Evolutionary conservation across 1,140 invertebrate genomes (phyloP).

Genomic region (Leptopilina boulardi): DNA sequence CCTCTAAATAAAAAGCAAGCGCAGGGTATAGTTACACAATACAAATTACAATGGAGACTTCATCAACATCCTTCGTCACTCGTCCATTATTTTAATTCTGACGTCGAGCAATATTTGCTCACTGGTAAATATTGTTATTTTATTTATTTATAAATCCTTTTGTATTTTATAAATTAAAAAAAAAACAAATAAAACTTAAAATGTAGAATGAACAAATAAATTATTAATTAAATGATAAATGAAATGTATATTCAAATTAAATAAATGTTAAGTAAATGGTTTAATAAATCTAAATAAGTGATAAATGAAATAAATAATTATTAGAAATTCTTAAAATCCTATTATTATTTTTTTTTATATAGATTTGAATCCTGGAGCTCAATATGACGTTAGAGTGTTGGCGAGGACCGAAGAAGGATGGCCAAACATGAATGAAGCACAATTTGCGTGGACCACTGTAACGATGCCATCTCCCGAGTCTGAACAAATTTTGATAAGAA

Average conservation of each 20-base stretch:
- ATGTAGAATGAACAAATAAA: no score
- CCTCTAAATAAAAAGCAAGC: constrained; percentile 76
- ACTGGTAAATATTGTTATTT: constrained; percentile 70
- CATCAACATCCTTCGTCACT: constrained; percentile 73
- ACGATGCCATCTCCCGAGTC: constrained; percentile 71
- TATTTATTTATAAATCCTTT: not conserved
- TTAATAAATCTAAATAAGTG: no score
- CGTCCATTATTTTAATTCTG: constrained; percentile 72
- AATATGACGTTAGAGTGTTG: constrained; percentile 79
- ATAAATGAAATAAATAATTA: no score
- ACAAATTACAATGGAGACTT: constrained; percentile 80
- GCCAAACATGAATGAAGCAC: constrained; percentile 73
- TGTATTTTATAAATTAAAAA: no score
- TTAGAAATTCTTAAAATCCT: no score
- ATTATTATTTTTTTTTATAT: constrained; percentile 18
- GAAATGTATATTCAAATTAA: no score
- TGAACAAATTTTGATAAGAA: constrained; percentile 60
- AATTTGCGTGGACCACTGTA: constrained; percentile 76
- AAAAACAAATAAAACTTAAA: no score
- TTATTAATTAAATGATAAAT: no score
- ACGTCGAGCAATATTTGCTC: constrained; percentile 73
- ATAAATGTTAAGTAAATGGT: no score
- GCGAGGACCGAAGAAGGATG: constrained; percentile 76
- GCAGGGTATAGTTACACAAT: constrained; percentile 78
- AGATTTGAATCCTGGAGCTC: constrained; percentile 77